Base-by-base conservation (phyloP, 2,888 invertebrate species). In the Saturnia japonica region DNA sequence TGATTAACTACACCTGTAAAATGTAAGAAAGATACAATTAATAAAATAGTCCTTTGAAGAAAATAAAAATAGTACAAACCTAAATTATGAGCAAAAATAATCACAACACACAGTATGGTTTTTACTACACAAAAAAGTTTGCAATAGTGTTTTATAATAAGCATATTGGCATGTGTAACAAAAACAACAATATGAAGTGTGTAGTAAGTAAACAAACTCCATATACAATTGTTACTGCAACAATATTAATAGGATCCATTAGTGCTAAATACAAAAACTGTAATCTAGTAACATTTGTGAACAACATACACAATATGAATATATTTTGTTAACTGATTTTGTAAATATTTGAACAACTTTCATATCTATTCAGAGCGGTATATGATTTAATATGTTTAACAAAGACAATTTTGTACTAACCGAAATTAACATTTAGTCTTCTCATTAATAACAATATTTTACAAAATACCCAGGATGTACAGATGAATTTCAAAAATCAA, bases 1-100 rank as follows among this genome's bases (percentile, higher is more conserved):
- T 87, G 82, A 77, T 81, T 67, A 6, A 82, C 85, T 82, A 78
- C 80, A 78, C 80, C 82, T 81, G 83, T 86, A 88, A 85, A 88
- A 87, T 87, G 79, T 76, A 80, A 82, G 82, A 73, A 72, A 75
- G 78, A 76, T 77, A 81, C 76, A 80, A 76, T 74, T 78, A 80
- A 75, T 75, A 77, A 75, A 80, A 77, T 79, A 78, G 79, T 74
- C 76, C 71, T 67, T 64, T 72, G 54, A 76, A 78, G 75, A 78
- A 34, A 76, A 76, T 75, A 78, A 75, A 78, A 34, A 75, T 76
- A 76, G 72, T 67, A 70, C 51, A 71, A 68, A 68, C 68, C 40
- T 66, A 66, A 66, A 66, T 69, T 25, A 64, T 64, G 34, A 64
- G 40, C 62, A 69, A 66, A 69, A 62, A 69, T 19, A 69, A 69